These are phyloP conservation scores for Bombyx mandarina DNA, from an alignment of 1,140 invertebrate genomes.

Conservation along the genomic window DNA sequence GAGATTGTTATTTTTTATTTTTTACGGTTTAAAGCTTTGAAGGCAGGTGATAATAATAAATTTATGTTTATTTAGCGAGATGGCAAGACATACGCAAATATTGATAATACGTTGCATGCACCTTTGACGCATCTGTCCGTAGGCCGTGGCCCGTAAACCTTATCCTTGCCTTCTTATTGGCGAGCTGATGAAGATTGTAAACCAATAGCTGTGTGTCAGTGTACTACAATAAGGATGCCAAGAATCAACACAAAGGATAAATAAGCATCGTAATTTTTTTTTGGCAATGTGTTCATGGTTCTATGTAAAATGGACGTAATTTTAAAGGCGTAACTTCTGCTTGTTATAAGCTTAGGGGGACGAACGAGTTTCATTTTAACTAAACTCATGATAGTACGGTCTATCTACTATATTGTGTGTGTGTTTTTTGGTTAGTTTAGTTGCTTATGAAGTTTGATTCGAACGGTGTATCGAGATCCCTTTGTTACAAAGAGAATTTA, in stretches of 20 bases:
- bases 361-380: background rate
- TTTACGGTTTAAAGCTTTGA: background rate
- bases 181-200: constrained; percentile 7
- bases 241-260: background rate
- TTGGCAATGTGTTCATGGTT: no score
- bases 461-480: no score
- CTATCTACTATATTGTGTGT: background rate
- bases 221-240: background rate
- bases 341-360: background rate
- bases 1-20: background rate
- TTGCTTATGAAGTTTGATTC: background rate
- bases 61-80: constrained; percentile 27
- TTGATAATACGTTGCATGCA: constrained; percentile 32
- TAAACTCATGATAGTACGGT: background rate
- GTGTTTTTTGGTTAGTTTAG: background rate
- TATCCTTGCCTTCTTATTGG: constrained; percentile 45
- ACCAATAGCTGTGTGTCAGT: background rate
- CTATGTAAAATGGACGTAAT: no score
- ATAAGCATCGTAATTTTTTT: no score
- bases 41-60: constrained; percentile 25
- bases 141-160: constrained; percentile 29
- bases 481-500: background rate
- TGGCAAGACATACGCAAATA: constrained; percentile 22
- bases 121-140: constrained; percentile 48
- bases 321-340: constrained; percentile 3